Percentiles rank a stretch among this genome's conserved stretches.
These are phyloP conservation scores for Pyrocoelia pectoralis DNA, from an alignment of 2,888 invertebrate genomes.

Conservation along the genomic window DNA sequence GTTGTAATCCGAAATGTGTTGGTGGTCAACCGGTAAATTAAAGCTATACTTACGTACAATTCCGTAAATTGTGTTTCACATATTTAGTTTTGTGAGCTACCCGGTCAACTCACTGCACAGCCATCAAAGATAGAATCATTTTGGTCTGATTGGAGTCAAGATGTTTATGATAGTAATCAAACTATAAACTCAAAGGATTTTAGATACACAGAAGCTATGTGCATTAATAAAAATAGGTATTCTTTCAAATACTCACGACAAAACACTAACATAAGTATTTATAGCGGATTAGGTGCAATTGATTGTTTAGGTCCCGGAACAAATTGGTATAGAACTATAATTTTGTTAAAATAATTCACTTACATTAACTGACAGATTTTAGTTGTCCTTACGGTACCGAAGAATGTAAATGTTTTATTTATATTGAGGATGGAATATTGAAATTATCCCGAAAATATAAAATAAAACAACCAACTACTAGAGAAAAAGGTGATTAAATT, in stretches of 20 bases:
- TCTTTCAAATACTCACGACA: constrained; percentile 36
- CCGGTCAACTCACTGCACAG: constrained; percentile 50
- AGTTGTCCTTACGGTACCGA: constrained; percentile 48
- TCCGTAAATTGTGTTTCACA: not conserved
- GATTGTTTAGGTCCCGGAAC: constrained; percentile 59
- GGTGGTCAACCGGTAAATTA: constrained; percentile 53
- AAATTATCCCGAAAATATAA: constrained; percentile 38
- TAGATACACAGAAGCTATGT: constrained; percentile 50
- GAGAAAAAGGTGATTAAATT: not conserved
- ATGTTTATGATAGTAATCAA: constrained; percentile 41
- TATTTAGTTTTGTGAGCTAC: constrained; percentile 56
- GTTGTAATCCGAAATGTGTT: constrained; percentile 54
- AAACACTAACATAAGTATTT: no score
- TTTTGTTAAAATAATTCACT: not conserved
- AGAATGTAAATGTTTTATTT: constrained; percentile 49
- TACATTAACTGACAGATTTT: constrained; percentile 34
- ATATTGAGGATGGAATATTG: constrained; percentile 41
- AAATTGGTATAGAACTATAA: constrained; percentile 51
- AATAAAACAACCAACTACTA: not conserved
- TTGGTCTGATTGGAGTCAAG: constrained; percentile 56
- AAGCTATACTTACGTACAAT: no score
- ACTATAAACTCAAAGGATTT: constrained; percentile 42
- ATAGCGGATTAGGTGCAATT: constrained; percentile 51
- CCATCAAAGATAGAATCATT: constrained; percentile 50
- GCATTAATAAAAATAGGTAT: constrained; percentile 57